Evolutionary conservation across 2,113 vertebrate species (phyloP).

Genomic region (Cheirogaleus medius): DNA sequence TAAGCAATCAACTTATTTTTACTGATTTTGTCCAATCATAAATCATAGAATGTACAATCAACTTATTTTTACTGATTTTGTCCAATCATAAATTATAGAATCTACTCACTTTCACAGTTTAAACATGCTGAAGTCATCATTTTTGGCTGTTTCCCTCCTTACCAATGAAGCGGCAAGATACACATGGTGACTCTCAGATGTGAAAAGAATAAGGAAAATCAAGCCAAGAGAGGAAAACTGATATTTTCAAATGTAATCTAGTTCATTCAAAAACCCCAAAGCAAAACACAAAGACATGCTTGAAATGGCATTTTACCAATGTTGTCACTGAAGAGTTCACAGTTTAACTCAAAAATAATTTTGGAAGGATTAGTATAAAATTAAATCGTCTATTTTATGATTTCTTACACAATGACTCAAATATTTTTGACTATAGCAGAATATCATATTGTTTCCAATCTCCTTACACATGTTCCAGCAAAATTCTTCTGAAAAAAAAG

Average conservation of each 20-base stretch:
- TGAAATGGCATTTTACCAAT: neutral
- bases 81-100: neutral
- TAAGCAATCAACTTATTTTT: neutral
- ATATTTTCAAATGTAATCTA: constrained; percentile 5
- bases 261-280: constrained; percentile 7
- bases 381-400: neutral
- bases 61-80: neutral
- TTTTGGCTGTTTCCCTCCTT: neutral
- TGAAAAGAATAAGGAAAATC: neutral
- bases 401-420: neutral
- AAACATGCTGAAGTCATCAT: constrained; percentile 41
- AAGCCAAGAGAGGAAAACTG: neutral
- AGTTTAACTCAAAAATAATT: neutral
- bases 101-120: neutral
- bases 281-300: neutral
- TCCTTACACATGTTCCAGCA: neutral
- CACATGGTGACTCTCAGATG: neutral
- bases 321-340: neutral
- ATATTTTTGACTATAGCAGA: neutral
- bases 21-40: neutral
- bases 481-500: constrained; percentile 17
- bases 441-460: neutral
- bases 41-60: neutral
- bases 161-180: constrained; percentile 47
- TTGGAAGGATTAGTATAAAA: neutral